These are phyloP conservation scores for Malacoraja senta DNA, from an alignment of 2,797 vertebrate species.

Conservation along the genomic window DNA sequence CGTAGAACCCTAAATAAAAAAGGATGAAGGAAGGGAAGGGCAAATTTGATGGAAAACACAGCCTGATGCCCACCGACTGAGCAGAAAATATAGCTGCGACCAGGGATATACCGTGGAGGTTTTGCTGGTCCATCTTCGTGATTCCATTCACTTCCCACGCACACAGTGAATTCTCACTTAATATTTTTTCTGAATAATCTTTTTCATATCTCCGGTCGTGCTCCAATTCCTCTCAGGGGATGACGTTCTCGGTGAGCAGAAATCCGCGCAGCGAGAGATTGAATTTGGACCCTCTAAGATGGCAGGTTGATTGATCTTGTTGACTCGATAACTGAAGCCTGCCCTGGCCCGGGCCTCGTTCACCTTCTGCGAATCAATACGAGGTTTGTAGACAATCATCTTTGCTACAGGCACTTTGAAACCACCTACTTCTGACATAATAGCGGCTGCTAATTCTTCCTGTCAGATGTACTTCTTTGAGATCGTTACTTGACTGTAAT, in stretches of 20 bases:
- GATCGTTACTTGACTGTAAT: conserved; percentile 25
- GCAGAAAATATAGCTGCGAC: neutral
- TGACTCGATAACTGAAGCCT: conserved; percentile 88
- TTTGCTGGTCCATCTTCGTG: neutral
- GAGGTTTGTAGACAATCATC: conserved; percentile 72
- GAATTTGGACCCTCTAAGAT: conserved; percentile 84
- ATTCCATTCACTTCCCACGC: conserved; percentile 9
- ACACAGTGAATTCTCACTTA: neutral
- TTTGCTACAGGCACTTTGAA: conserved; percentile 68
- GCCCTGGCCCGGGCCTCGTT: conserved; percentile 83
- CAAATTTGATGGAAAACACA: neutral
- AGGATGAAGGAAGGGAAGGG: conserved; percentile 25
- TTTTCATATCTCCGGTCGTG: conserved; percentile 33
- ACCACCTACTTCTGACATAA: conserved; percentile 71
- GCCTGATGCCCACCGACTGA: neutral
- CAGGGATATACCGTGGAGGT: neutral
- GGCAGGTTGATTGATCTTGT: conserved; percentile 98
- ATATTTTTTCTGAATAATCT: conserved; percentile 9
- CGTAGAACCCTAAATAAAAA: neutral
- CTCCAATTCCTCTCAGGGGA: conserved; percentile 17
- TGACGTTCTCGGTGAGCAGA: conserved; percentile 60
- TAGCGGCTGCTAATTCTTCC: conserved; percentile 80
- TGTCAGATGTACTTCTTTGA: conserved; percentile 68
- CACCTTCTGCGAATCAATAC: conserved; percentile 96
- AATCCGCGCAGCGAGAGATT: conserved; percentile 96